These are phyloP conservation scores for Myiothlypis chrysogaster DNA, from an alignment of 2,797 vertebrate genomes.

Conservation along the genomic window DNA sequence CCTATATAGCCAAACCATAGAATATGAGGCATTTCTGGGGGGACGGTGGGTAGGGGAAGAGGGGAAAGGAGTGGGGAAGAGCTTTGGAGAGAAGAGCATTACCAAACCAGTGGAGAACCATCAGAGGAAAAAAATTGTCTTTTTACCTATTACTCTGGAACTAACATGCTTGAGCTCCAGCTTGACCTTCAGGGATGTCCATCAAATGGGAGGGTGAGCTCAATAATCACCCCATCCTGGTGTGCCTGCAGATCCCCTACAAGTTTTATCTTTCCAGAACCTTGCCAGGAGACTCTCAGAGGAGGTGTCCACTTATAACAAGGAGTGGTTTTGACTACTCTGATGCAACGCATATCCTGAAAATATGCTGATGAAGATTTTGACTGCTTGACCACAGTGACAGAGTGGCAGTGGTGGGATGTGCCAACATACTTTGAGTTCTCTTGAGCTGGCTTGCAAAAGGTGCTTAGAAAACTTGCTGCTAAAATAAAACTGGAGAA, in stretches of 20 bases:
- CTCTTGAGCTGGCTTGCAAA: not conserved
- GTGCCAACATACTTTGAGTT: not conserved
- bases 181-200: not conserved
- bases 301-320: not conserved
- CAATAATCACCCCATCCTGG: not conserved
- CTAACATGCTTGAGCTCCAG: not conserved
- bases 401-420: not conserved
- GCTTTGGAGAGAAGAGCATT: not conserved
- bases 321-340: not conserved
- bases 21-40: not conserved
- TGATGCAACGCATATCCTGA: fast-evolving
- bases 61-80: not conserved
- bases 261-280: not conserved
- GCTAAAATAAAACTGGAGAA: conserved; percentile 27
- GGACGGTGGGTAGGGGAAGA: not conserved
- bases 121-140: not conserved
- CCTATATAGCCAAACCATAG: not conserved
- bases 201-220: not conserved
- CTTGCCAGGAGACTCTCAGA: not conserved
- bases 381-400: not conserved
- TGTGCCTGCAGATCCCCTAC: not conserved
- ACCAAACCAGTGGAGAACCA: not conserved
- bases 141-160: not conserved
- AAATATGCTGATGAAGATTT: not conserved
- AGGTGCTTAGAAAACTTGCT: not conserved